Base-by-base conservation (phyloP, 2,888 invertebrate genomes). In the Hermaeophaga mercurialis region DNA sequence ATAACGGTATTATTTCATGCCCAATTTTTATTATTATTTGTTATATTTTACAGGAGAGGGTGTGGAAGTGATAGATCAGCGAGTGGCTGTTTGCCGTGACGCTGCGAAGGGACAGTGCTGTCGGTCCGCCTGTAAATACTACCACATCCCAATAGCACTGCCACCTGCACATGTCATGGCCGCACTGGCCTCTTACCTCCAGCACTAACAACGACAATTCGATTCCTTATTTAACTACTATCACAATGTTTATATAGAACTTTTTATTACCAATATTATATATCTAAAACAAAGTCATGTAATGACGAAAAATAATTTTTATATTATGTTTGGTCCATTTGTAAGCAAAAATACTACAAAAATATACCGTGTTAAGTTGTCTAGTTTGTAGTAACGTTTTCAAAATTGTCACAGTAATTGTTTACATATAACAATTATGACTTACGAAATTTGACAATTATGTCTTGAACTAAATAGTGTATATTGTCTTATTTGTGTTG, bases 1-100 rank as follows among this genome's bases (percentile, higher is more conserved):
- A n/a, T n/a, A n/a, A n/a, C n/a, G n/a, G n/a, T n/a, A n/a, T n/a
- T n/a, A n/a, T n/a, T n/a, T n/a, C n/a, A n/a, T n/a, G n/a, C n/a
- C n/a, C n/a, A n/a, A n/a, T n/a, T n/a, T 24, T 11, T n/a, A 11
- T n/a, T n/a, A n/a, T n/a, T 41, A 12, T 0, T 43, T 5, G 8
- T n/a, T 56, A 43, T 11, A 64, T 62, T 73, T 85, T 84, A 61
- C 84, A 95, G 94, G 92, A 85, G 91, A 90, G 83, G 87, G 89
- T 84, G 91, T 95, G 85, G 94, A 94, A 86, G 90, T 94, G 85
- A 89, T 88, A 84, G 94, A 94, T 82, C 90, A 93, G 81, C 90
- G 91, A 81, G 94, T 95, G 84, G 93, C 92, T 80, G 94, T 95
- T 80, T 95, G 95, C 82, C 91, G 94, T 80, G 94, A 95, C 85